phyloP scores from a whole-genome alignment of 2,888 invertebrate genomes.

The Euspilapteryx auroguttella region DNA sequence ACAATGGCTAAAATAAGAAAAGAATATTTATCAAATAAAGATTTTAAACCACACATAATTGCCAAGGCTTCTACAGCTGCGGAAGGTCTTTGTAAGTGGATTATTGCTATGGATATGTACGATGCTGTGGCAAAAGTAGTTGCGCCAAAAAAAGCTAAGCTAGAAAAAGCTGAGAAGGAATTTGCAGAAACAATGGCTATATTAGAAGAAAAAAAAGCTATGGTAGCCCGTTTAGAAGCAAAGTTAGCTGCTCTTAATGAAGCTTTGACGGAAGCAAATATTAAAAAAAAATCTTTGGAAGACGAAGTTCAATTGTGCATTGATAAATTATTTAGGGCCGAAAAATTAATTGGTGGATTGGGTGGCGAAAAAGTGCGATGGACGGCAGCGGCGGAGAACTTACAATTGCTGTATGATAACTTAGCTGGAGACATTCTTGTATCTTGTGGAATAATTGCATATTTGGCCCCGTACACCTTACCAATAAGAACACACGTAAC shows the following conservation, averaged over 20 bases:
- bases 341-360: conserved; percentile 84
- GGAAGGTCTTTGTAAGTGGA: conserved; percentile 91
- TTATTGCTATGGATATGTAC: conserved; percentile 87
- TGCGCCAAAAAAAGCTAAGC: conserved; percentile 82
- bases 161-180: conserved; percentile 79
- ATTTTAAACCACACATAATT: conserved; percentile 78
- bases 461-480: conserved; percentile 83
- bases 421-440: conserved; percentile 89
- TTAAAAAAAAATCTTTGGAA: conserved; percentile 69
- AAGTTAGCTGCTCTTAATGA: conserved; percentile 72
- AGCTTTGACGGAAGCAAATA: conserved; percentile 66
- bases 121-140: conserved; percentile 82
- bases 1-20: conserved; percentile 76
- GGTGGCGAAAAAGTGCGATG: conserved; percentile 89
- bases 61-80: conserved; percentile 93
- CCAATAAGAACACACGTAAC: conserved; percentile 64
- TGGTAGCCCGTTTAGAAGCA: conserved; percentile 75
- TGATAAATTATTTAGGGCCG: conserved; percentile 81
- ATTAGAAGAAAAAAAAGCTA: conserved; percentile 79
- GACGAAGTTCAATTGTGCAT: conserved; percentile 79
- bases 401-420: conserved; percentile 77
- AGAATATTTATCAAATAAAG: conserved; percentile 73
- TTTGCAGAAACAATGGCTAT: conserved; percentile 83
- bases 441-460: conserved; percentile 86
- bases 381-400: conserved; percentile 73